These are phyloP conservation scores for Megaceryle maxima DNA, from an alignment of 2,113 vertebrate species.

Conservation along the genomic window DNA sequence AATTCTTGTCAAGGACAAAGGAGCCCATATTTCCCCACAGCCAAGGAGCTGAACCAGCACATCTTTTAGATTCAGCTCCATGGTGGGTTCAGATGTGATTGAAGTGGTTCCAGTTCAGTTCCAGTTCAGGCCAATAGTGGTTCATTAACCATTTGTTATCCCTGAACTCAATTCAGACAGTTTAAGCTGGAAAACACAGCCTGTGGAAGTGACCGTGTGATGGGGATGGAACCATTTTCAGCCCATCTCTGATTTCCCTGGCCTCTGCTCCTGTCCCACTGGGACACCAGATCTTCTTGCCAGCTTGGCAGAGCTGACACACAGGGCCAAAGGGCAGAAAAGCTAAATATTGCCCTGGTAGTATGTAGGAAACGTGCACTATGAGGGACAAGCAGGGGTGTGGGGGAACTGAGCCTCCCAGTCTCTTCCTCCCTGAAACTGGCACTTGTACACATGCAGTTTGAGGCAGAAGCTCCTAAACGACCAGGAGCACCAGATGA, in stretches of 20 bases:
- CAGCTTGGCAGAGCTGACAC: neutral
- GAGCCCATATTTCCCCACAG: neutral
- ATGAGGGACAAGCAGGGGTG: neutral
- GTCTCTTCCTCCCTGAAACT: neutral
- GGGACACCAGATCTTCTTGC: neutral
- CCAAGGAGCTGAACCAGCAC: conserved; percentile 45
- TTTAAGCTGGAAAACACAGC: neutral
- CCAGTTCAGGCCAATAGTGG: neutral
- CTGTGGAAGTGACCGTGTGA: rapidly evolving
- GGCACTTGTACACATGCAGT: rapidly evolving
- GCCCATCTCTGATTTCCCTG: neutral
- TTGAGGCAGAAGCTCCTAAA: rapidly evolving
- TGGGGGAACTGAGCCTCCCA: neutral
- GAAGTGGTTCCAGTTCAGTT: conserved; percentile 49
- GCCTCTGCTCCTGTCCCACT: rapidly evolving
- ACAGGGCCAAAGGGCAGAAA: neutral
- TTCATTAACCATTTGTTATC: conserved; percentile 43
- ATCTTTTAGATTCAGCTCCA: neutral
- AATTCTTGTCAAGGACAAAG: conserved; percentile 29
- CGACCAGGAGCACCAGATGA: neutral
- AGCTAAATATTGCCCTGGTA: neutral
- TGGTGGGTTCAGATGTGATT: neutral
- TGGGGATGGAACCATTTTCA: neutral
- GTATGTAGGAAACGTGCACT: rapidly evolving
- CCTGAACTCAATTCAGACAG: neutral